phyloP scores from a whole-genome alignment of 2,888 invertebrate species.

The Spialia ferax region DNA sequence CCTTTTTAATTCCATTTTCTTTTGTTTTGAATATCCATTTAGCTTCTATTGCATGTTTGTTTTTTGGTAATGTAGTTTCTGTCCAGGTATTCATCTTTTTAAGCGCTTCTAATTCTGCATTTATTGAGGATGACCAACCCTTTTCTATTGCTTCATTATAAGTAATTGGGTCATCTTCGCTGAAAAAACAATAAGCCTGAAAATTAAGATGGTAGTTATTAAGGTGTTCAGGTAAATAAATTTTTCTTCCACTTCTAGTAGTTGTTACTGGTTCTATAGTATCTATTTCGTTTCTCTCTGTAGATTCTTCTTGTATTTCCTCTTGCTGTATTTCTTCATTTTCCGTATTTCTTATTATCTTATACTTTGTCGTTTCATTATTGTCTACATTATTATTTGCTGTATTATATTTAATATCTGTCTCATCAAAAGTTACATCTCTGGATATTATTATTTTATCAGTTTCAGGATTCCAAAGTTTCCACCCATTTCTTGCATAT shows the following conservation, averaged over 20 bases:
- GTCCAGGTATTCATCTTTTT: not conserved
- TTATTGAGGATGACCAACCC: not conserved
- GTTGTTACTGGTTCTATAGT: not conserved
- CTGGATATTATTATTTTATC: not conserved
- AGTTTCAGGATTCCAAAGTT: not conserved
- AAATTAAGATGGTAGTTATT: not conserved
- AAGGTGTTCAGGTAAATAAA: not conserved
- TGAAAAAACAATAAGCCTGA: not conserved
- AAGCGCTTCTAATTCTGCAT: not conserved
- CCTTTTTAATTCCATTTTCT: not conserved
- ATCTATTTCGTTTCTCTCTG: not conserved
- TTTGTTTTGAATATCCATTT: conserved; percentile 1
- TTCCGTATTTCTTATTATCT: not conserved
- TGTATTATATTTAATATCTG: not conserved
- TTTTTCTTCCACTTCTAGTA: not conserved
- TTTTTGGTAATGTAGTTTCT: not conserved
- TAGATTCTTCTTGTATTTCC: not conserved
- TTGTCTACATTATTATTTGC: not conserved
- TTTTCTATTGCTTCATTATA: not conserved
- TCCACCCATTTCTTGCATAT: not conserved
- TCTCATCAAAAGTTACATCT: not conserved
- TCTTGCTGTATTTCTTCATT: not conserved
- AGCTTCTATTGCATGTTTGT: not conserved
- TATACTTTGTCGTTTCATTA: not conserved
- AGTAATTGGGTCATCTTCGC: not conserved